Conservation (phyloP, 1,140 invertebrate species). For the Drosophila leontia region DNA sequence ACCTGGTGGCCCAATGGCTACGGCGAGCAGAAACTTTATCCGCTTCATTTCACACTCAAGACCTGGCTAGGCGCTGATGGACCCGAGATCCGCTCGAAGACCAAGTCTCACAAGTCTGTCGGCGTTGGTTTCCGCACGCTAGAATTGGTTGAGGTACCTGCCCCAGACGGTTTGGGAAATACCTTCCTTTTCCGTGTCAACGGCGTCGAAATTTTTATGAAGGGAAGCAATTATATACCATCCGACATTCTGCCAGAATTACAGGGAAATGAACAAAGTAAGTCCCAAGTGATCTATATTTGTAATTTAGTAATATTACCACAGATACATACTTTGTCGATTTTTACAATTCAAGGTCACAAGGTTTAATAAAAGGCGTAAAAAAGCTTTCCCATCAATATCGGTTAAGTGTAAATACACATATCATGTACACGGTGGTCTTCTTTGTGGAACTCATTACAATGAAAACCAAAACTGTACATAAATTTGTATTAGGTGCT, state of each 20-base stretch:
- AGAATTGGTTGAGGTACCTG: constrained; percentile 90
- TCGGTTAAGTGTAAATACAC: too few species aligned
- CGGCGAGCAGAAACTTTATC: constrained; percentile 93
- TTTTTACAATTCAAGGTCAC: too few species aligned
- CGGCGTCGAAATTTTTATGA: constrained; percentile 95
- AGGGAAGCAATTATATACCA: constrained; percentile 98
- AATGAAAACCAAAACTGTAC: too few species aligned
- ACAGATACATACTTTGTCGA: too few species aligned
- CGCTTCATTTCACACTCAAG: constrained; percentile 86
- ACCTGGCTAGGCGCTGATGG: constrained; percentile 55
- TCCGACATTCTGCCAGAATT: constrained; percentile 94
- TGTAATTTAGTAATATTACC: neutral
- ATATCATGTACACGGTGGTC: too few species aligned
- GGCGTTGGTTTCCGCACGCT: constrained; percentile 95
- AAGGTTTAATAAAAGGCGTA: too few species aligned
- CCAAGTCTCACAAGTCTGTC: constrained; percentile 84
- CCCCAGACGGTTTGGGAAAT: constrained; percentile 87
- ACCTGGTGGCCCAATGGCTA: constrained; percentile 98
- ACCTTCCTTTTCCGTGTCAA: constrained; percentile 97
- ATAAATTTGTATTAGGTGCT: too few species aligned
- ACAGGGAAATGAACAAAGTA: constrained; percentile 85
- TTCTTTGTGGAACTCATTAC: too few species aligned
- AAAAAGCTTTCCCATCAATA: too few species aligned
- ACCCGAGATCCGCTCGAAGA: constrained; percentile 65
- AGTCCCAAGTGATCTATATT: constrained; percentile 17